These are phyloP conservation scores for Darevskia mixta DNA, from an alignment of 2,797 vertebrate genomes.

Conservation along the genomic window DNA sequence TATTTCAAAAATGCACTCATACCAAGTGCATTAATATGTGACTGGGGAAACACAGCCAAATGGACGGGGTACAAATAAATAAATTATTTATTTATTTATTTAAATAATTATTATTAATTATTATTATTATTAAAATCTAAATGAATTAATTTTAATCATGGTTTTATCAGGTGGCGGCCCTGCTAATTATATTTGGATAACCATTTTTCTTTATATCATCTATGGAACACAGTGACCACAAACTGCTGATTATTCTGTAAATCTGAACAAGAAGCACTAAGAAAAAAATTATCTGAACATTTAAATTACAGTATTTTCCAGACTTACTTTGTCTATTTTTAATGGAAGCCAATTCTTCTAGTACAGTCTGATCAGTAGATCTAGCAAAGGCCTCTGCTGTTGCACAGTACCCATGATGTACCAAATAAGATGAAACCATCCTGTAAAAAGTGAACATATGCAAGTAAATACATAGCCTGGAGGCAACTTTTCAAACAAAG, in stretches of 20 bases:
- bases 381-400: slow-evolving; percentile 88
- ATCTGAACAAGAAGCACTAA: not conserved
- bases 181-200: not conserved
- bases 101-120: too few species aligned
- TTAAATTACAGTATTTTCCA: slow-evolving; percentile 48
- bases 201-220: not conserved
- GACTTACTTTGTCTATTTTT: slow-evolving; percentile 88
- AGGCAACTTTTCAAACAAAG: not conserved
- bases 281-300: not conserved
- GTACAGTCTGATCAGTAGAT: slow-evolving; percentile 87
- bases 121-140: not conserved
- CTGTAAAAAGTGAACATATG: slow-evolving; percentile 77
- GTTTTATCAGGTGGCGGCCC: too few species aligned
- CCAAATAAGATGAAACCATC: slow-evolving; percentile 88
- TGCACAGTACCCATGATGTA: slow-evolving; percentile 88
- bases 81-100: too few species aligned
- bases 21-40: not conserved
- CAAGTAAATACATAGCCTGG: slow-evolving; percentile 48
- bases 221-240: not conserved
- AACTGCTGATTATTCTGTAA: not conserved
- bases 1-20: not conserved
- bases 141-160: not conserved
- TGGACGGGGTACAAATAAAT: too few species aligned
- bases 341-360: slow-evolving; percentile 88
- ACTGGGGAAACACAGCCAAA: too few species aligned